Evolutionary conservation across 1,140 invertebrate species (phyloP).

Genomic region (Metaphire vulgaris): DNA sequence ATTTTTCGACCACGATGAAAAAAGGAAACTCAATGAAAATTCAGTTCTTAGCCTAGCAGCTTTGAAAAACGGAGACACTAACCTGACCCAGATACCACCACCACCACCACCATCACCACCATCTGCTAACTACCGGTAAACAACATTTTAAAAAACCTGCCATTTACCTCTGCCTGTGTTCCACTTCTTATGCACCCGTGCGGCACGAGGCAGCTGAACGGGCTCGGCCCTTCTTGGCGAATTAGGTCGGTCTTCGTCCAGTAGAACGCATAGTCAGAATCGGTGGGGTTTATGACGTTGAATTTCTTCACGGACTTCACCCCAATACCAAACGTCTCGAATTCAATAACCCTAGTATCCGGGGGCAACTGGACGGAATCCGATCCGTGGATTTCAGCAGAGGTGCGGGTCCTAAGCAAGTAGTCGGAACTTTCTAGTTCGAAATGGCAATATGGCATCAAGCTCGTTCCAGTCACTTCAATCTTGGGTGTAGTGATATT

Average conservation of each 20-base stretch:
- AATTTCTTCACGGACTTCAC: constrained; percentile 37
- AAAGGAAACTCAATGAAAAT: too few relatives aligned
- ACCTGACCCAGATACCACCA: too few relatives aligned
- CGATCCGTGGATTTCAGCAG: constrained; percentile 47
- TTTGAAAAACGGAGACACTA: too few relatives aligned
- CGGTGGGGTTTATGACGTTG: constrained; percentile 50
- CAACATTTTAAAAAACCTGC: too few relatives aligned
- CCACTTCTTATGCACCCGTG: not conserved
- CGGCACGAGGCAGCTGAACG: not conserved
- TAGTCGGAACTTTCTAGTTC: constrained; percentile 52
- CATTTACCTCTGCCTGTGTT: not conserved
- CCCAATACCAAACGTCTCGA: constrained; percentile 45
- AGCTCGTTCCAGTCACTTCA: constrained; percentile 42
- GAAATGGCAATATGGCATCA: constrained; percentile 53
- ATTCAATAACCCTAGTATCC: constrained; percentile 51
- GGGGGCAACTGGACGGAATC: constrained; percentile 39
- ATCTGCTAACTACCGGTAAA: too few relatives aligned
- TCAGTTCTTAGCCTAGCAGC: too few relatives aligned
- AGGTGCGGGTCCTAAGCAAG: constrained; percentile 44
- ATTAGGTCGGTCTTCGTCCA: constrained; percentile 34
- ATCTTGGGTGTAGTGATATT: constrained; percentile 43
- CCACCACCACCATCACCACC: too few relatives aligned
- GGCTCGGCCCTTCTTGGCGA: not conserved
- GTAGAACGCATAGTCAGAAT: constrained; percentile 43
- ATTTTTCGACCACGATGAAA: too few relatives aligned